Evolutionary conservation across 2,888 invertebrate genomes (phyloP).

Genomic region (Tenthredo distinguenda): DNA sequence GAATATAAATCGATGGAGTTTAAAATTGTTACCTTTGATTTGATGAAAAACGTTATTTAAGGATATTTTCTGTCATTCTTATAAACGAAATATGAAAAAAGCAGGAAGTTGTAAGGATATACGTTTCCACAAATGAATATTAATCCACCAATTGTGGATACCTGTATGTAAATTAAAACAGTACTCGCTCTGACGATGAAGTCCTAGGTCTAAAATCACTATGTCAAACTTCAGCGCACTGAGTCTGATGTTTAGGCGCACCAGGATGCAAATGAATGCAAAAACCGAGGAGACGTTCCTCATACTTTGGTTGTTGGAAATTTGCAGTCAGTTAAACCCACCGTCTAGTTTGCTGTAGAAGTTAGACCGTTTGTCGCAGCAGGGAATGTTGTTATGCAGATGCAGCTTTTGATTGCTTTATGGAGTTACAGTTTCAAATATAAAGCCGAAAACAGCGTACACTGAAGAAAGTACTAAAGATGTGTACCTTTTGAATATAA

Average conservation of each 20-base stretch:
- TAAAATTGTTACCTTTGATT: background rate
- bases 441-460: background rate
- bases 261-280: conserved; percentile 41
- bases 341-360: conserved; percentile 41
- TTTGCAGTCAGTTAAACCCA: conserved; percentile 25
- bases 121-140: background rate
- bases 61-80: background rate
- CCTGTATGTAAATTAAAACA: conserved; percentile 13
- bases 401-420: conserved; percentile 42
- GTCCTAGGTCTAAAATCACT: background rate
- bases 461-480: background rate
- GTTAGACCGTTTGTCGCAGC: conserved; percentile 50
- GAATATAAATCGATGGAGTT: too few species aligned
- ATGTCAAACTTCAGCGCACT: conserved; percentile 1
- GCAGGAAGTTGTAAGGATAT: background rate
- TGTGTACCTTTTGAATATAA: too few species aligned
- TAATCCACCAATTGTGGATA: background rate
- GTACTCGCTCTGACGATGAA: background rate
- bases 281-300: conserved; percentile 39
- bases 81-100: background rate
- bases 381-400: conserved; percentile 49
- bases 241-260: conserved; percentile 6
- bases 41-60: background rate
- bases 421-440: background rate
- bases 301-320: conserved; percentile 45